Evolutionary conservation across 2,888 invertebrate genomes (phyloP).

Genomic region (Pandemis cinnamomeana): DNA sequence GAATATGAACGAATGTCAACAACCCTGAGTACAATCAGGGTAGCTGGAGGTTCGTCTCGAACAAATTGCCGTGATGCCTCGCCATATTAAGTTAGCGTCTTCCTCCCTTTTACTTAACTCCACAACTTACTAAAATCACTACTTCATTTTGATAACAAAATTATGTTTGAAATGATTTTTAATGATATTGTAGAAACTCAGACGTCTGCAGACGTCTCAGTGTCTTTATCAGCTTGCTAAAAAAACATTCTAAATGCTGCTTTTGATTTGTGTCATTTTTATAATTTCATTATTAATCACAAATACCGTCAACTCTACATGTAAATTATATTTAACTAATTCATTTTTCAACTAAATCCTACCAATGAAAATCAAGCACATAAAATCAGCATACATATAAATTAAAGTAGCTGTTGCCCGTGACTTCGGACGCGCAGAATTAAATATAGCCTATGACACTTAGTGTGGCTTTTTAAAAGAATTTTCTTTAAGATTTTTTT

Average conservation of each 20-base stretch:
- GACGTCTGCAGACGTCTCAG: constrained; percentile 2
- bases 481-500: neutral
- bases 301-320: too few relatives aligned
- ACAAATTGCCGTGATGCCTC: constrained; percentile 82
- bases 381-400: too few relatives aligned
- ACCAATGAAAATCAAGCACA: too few relatives aligned
- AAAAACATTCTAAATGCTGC: too few relatives aligned
- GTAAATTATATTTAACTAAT: too few relatives aligned
- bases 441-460: too few relatives aligned
- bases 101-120: constrained; percentile 51
- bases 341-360: neutral
- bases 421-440: too few relatives aligned
- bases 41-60: constrained; percentile 76
- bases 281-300: too few relatives aligned
- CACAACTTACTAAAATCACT: constrained; percentile 60
- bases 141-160: constrained; percentile 66
- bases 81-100: constrained; percentile 80
- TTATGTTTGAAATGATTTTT: constrained; percentile 59
- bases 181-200: constrained; percentile 16
- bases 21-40: constrained; percentile 73
- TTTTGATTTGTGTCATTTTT: too few relatives aligned
- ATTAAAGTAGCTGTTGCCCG: too few relatives aligned
- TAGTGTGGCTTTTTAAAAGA: too few relatives aligned
- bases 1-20: constrained; percentile 45
- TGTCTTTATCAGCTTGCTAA: constrained; percentile 30